Evolutionary conservation across 2,888 invertebrate species (phyloP).

Genomic region (Abscondita cerata): DNA sequence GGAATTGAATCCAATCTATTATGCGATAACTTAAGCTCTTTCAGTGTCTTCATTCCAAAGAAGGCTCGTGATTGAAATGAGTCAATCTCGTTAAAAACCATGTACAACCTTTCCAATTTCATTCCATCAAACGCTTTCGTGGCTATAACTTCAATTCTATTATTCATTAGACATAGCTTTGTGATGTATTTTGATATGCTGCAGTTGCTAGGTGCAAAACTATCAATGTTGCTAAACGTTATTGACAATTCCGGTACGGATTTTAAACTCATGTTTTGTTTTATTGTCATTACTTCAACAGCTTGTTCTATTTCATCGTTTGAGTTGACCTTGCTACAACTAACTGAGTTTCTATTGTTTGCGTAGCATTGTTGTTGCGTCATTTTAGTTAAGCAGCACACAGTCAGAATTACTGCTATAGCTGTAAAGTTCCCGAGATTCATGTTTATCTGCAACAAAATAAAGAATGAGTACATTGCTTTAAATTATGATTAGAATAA

Average conservation of each 20-base stretch:
- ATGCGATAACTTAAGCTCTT: slow-evolving; percentile 2
- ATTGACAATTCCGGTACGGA: background rate
- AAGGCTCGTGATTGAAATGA: background rate
- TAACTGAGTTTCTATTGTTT: background rate
- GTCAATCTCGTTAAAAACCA: slow-evolving; percentile 6
- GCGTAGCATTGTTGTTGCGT: background rate
- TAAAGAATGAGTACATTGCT: too few relatives aligned
- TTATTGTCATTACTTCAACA: background rate
- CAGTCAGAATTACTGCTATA: too few relatives aligned
- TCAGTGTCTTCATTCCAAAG: slow-evolving; percentile 1
- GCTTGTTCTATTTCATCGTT: background rate
- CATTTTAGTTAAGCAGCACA: background rate
- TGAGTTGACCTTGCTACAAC: background rate
- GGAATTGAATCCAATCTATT: slow-evolving; percentile 2
- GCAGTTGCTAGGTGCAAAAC: background rate
- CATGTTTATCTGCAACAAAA: too few relatives aligned
- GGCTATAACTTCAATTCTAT: slow-evolving; percentile 1
- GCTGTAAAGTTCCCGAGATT: too few relatives aligned
- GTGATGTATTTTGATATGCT: background rate
- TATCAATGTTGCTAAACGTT: background rate
- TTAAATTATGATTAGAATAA: too few relatives aligned
- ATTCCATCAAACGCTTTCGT: slow-evolving; percentile 4
- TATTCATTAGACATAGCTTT: background rate
- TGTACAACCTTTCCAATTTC: background rate
- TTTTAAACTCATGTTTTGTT: background rate